Percentiles rank a stretch among this genome's conserved stretches.
These are phyloP conservation scores for Callorhinus ursinus DNA, from an alignment of 2,113 vertebrate genomes.

Conservation along the genomic window DNA sequence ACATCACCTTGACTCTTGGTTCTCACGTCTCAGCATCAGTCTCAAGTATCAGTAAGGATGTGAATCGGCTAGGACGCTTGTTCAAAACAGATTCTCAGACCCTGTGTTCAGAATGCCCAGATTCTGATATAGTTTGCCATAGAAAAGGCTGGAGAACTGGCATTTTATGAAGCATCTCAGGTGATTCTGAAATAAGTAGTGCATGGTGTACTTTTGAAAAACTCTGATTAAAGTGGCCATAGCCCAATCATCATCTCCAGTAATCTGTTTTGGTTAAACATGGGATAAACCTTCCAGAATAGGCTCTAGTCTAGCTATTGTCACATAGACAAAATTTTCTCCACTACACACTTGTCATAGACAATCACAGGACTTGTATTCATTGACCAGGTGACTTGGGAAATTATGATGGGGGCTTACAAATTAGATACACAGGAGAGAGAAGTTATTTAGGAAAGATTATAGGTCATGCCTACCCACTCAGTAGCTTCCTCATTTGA, in stretches of 20 bases:
- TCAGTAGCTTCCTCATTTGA: not conserved
- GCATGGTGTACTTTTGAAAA: not conserved
- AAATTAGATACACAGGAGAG: not conserved
- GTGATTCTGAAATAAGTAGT: not conserved
- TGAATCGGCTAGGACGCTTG: not conserved
- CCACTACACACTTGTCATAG: not conserved
- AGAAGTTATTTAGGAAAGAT: not conserved
- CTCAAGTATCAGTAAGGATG: not conserved
- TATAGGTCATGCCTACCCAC: rapidly evolving
- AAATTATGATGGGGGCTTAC: not conserved
- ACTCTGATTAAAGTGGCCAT: not conserved
- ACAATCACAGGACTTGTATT: not conserved
- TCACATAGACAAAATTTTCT: not conserved
- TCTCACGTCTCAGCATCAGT: not conserved
- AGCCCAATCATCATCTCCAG: not conserved
- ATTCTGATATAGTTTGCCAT: not conserved
- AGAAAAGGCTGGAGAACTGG: not conserved
- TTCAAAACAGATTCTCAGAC: not conserved
- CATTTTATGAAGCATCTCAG: not conserved
- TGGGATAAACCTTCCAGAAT: not conserved
- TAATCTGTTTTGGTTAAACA: not conserved
- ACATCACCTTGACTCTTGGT: not conserved
- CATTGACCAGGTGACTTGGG: not conserved
- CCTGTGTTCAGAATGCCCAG: not conserved
- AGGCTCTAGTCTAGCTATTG: not conserved